Conservation (phyloP, 2,888 invertebrate genomes). For the Melinaea marsaeus region DNA sequence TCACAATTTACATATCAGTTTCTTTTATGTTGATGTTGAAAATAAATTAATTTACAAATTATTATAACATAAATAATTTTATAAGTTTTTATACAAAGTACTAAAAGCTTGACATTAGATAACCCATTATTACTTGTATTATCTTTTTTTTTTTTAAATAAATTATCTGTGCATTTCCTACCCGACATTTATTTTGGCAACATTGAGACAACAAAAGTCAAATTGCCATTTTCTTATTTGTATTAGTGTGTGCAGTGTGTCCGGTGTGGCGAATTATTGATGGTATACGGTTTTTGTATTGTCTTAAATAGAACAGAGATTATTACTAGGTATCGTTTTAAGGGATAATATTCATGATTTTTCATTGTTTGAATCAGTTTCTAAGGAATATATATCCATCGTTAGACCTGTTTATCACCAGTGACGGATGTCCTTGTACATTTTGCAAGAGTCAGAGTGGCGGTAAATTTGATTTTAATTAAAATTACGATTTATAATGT, state of each 20-base stretch:
- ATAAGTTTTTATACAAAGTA: no score
- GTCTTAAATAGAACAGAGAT: conserved; percentile 30
- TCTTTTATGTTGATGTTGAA: no score
- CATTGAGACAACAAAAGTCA: conserved; percentile 38
- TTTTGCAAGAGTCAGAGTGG: conserved; percentile 70
- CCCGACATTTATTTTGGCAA: conserved; percentile 22
- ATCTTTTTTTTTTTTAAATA: neutral
- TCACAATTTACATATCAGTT: no score
- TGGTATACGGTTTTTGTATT: conserved; percentile 40
- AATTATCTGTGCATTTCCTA: conserved; percentile 8
- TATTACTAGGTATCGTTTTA: conserved; percentile 11
- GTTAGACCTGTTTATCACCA: conserved; percentile 73
- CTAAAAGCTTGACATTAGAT: no score
- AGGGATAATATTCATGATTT: conserved; percentile 16
- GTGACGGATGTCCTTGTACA: conserved; percentile 76
- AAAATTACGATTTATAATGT: conserved; percentile 52
- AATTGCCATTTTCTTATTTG: conserved; percentile 54
- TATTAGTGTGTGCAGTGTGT: conserved; percentile 39
- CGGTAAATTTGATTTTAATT: conserved; percentile 70
- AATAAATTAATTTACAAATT: no score
- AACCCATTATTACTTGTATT: neutral
- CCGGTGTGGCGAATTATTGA: conserved; percentile 35
- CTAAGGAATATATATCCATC: conserved; percentile 50
- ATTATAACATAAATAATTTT: no score
- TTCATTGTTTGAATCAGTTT: conserved; percentile 17